Base-by-base conservation (phyloP, 2,797 vertebrate species). In the Caiman crocodilus region DNA sequence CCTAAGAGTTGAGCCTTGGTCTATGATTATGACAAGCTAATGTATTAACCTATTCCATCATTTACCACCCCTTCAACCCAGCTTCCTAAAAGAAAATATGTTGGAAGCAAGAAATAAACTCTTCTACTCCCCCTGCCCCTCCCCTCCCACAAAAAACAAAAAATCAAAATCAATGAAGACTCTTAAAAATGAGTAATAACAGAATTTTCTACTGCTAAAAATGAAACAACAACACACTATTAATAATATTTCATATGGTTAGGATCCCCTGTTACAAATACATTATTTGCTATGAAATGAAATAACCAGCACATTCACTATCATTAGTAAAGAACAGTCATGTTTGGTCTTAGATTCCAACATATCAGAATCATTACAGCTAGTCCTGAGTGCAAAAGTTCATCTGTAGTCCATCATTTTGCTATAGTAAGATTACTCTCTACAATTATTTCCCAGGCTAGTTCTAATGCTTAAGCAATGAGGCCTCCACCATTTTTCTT, bases 1-100 rank as follows among this genome's bases (percentile, higher is more conserved):
- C 4, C 3, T 50, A 14, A 3, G 23, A 73, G 18, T 75, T 88
- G 73, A 42, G 80, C 84, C 78, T 50, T 32, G 23, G 55, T 61
- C 50, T 82, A 55, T 56, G 58, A 88, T 63, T 13, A 82, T 6
- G 59, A 50, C 79, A 18, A 6, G 50, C 35, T 60, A 9, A 18
- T 85, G 87, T 17, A 80, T 82, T 7, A 2, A 8, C 42, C 86
- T 79, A n/a, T 32, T 94, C 84, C 79, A 32, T 60, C 32, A 14
- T 85, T 87, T 79, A 82, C 16, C 88, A 88, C 83, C 75, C 57
- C 89, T 14, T 84, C 73, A 90, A 64, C 18, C 56, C 69, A 73
- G 6, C 14, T 59, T 88, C 88, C 57, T 13, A 55, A 92, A 50
- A 91, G 12, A 89, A 85, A 21, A 79, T 82, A 60, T 50, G 89